Percentiles rank a stretch among this genome's conserved stretches.
phyloP scores from a whole-genome alignment of 1,140 invertebrate genomes.

The Penaeus chinensis region DNA sequence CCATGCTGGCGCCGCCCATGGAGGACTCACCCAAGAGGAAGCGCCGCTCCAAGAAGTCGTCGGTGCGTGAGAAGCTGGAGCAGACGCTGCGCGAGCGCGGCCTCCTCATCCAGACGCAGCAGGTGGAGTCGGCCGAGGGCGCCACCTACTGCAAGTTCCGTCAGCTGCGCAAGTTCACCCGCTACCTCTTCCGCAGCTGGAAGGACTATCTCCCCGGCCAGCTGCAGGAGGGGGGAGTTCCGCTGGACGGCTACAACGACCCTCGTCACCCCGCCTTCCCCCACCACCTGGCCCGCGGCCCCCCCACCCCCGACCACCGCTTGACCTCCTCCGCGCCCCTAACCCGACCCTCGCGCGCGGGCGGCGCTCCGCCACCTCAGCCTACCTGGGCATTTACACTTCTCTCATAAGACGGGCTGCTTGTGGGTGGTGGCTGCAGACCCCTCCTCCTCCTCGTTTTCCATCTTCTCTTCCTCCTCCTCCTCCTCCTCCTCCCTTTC shows the following conservation, averaged over 20 bases:
- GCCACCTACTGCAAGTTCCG: slow-evolving; percentile 94
- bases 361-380: neutral
- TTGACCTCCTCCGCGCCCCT: slow-evolving; percentile 13
- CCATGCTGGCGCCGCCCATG: slow-evolving; percentile 57
- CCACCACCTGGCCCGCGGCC: slow-evolving; percentile 38
- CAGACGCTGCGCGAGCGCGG: slow-evolving; percentile 93
- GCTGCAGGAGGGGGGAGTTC: slow-evolving; percentile 62
- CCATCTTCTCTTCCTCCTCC: too few species aligned
- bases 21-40: slow-evolving; percentile 72
- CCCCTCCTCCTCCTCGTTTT: neutral
- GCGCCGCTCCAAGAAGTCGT: slow-evolving; percentile 82
- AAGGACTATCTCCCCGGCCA: slow-evolving; percentile 87
- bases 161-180: slow-evolving; percentile 89
- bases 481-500: neutral
- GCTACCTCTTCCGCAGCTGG: slow-evolving; percentile 92
- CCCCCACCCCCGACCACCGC: slow-evolving; percentile 37
- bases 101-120: slow-evolving; percentile 91
- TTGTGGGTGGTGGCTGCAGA: neutral
- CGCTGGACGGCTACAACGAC: slow-evolving; percentile 34
- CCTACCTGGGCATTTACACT: slow-evolving; percentile 39
- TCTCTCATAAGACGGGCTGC: neutral
- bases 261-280: slow-evolving; percentile 32
- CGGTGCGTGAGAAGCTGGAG: slow-evolving; percentile 88
- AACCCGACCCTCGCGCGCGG: neutral
- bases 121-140: slow-evolving; percentile 89